Conservation (phyloP, 2,797 vertebrate genomes). For the Clarias fuscus region DNA sequence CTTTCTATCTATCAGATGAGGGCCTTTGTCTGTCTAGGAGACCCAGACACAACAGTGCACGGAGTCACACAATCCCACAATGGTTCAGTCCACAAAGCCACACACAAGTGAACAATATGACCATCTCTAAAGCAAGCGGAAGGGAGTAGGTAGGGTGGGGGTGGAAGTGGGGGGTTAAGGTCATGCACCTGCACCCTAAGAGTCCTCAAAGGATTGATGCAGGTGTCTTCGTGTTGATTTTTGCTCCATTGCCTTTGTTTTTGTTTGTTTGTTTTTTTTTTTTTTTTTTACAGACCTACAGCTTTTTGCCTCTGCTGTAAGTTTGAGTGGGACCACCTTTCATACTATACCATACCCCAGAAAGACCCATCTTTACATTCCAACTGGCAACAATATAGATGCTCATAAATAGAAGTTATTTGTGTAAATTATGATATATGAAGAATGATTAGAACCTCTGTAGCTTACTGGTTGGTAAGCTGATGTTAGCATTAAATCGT, state of each 20-base stretch:
- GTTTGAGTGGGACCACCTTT: neutral
- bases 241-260: no score
- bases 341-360: neutral
- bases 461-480: conserved; percentile 15
- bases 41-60: conserved; percentile 78
- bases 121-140: conserved; percentile 65
- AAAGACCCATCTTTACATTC: neutral
- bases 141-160: conserved; percentile 27
- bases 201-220: conserved; percentile 59
- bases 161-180: conserved; percentile 17
- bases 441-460: neutral
- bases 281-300: conserved; percentile 7
- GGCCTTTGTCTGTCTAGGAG: conserved; percentile 71
- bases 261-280: conserved; percentile 27
- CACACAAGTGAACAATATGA: conserved; percentile 73
- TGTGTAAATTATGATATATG: neutral
- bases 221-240: conserved; percentile 72
- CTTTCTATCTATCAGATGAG: conserved; percentile 54
- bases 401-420: neutral
- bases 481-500: conserved; percentile 20
- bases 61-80: conserved; percentile 68
- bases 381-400: neutral
- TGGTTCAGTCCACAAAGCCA: conserved; percentile 69
- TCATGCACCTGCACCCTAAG: conserved; percentile 68
- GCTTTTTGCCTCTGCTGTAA: neutral